phyloP scores from a whole-genome alignment of 2,797 vertebrate species.

The Smutsia temminckii region DNA sequence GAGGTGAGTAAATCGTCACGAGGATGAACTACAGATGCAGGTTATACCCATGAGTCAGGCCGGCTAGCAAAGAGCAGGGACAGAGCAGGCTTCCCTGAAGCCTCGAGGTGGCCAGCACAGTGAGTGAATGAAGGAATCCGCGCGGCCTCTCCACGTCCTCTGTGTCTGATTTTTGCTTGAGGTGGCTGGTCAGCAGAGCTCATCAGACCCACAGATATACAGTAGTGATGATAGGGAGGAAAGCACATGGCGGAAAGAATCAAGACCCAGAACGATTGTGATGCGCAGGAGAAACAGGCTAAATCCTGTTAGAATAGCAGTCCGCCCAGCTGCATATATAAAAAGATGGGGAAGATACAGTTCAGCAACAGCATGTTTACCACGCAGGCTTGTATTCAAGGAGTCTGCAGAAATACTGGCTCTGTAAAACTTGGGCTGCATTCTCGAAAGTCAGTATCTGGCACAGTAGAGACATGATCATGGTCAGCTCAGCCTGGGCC shows the following conservation, averaged over 20 bases:
- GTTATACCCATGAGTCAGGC: not conserved
- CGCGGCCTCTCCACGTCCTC: not conserved
- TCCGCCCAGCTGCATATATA: not conserved
- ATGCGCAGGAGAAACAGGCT: not conserved
- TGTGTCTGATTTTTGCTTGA: not conserved
- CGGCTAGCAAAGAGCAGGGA: not conserved
- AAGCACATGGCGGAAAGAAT: not conserved
- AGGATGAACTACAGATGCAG: not conserved
- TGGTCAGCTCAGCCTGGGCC: not conserved
- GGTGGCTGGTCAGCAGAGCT: not conserved
- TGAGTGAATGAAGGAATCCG: not conserved
- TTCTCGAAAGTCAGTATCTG: not conserved
- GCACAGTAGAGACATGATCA: not conserved
- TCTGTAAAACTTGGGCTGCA: not conserved
- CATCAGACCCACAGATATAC: not conserved
- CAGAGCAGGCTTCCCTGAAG: not conserved
- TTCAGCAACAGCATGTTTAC: not conserved
- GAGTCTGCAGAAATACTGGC: not conserved
- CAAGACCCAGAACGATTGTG: not conserved
- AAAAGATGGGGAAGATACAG: not conserved
- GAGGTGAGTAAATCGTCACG: not conserved
- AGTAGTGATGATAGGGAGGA: not conserved
- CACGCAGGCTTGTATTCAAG: not conserved
- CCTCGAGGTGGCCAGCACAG: no score
- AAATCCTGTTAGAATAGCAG: not conserved